These are phyloP conservation scores for Psettodes erumei DNA, from an alignment of 2,113 vertebrate genomes.

Conservation along the genomic window DNA sequence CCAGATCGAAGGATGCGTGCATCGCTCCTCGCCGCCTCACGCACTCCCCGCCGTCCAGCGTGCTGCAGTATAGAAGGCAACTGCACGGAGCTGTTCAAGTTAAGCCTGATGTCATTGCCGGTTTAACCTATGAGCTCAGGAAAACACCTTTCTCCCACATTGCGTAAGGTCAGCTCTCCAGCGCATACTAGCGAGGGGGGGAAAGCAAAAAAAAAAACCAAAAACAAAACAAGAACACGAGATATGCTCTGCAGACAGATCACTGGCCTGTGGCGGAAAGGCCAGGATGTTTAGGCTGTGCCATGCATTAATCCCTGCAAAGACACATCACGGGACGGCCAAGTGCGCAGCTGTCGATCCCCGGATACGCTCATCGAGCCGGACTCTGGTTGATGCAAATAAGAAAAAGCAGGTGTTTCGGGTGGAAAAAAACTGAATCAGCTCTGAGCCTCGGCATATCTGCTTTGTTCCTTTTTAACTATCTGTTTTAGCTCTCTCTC, in stretches of 20 bases:
- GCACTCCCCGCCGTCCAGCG: slow-evolving; percentile 55
- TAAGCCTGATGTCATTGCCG: slow-evolving; percentile 56
- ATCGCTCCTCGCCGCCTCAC: slow-evolving; percentile 38
- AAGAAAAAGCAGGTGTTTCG: slow-evolving; percentile 37
- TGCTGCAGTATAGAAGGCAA: slow-evolving; percentile 63
- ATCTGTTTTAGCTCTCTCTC: background rate
- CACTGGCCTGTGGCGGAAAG: slow-evolving; percentile 30
- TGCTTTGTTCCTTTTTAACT: slow-evolving; percentile 22
- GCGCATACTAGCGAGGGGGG: background rate
- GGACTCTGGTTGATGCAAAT: slow-evolving; percentile 25
- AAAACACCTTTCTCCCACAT: slow-evolving; percentile 31
- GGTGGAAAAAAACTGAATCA: slow-evolving; percentile 44
- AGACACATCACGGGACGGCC: slow-evolving; percentile 56
- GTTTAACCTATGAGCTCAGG: slow-evolving; percentile 40
- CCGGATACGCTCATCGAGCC: slow-evolving; percentile 17
- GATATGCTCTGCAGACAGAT: slow-evolving; percentile 24
- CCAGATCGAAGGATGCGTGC: slow-evolving; percentile 43
- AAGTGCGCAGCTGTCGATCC: slow-evolving; percentile 65
- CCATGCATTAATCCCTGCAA: slow-evolving; percentile 51
- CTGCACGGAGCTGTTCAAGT: slow-evolving; percentile 40
- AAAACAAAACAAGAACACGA: background rate
- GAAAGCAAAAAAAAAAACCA: too few relatives aligned
- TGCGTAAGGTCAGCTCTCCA: slow-evolving; percentile 23
- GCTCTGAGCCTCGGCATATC: slow-evolving; percentile 51
- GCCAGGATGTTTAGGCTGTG: slow-evolving; percentile 30